Base-by-base conservation (phyloP, 2,888 invertebrate species). In the Diploptera punctata region DNA sequence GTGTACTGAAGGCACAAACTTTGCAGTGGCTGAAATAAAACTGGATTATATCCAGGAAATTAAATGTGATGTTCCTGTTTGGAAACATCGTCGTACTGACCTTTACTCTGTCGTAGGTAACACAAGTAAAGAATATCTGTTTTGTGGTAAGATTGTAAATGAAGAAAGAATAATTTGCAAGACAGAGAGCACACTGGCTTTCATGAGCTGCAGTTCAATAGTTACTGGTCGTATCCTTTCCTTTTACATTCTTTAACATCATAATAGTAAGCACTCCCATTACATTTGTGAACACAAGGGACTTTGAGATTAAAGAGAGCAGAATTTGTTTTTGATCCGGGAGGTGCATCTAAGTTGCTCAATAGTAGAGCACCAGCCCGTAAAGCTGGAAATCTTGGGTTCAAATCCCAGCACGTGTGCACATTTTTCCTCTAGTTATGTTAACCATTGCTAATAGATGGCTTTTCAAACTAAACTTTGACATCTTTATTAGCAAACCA, bases 151-250 rank as follows among this genome's bases (percentile, higher is more conserved):
- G 33, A 21, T 43, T 29, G 62, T 73, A 16, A 26, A 54, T 10
- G 29, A 67, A 31, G 62, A 13, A 21, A 13, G 44, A 13, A 90
- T 97, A 0, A 96, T 98, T 81, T 91, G 89, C 77, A 87, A 88
- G 77, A 90, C 93, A 0, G 79, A 87, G n/a, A 82, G 89, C 73
- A 89, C 89, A 13, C 91, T 89, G 78, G 97, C 95, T 0, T 97
- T 97, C 81, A 97, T 97, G 13, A 98, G 98, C 85, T 88, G 93
- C 69, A 90, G 94, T 82, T 97, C 89, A 81, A 90, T 94, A 18
- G 86, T 93, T 2, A 87, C 89, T 68, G 94, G 95, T 67, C 93
- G 90, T 88, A 86, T 85, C 85, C 82, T 82, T 68, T 71, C 68
- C 13, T 18, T 18, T 5, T 4, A 18, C n/a, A 44, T 2, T 13